Base-by-base conservation (phyloP, 2,113 vertebrate species). In the Lates calcarifer region DNA sequence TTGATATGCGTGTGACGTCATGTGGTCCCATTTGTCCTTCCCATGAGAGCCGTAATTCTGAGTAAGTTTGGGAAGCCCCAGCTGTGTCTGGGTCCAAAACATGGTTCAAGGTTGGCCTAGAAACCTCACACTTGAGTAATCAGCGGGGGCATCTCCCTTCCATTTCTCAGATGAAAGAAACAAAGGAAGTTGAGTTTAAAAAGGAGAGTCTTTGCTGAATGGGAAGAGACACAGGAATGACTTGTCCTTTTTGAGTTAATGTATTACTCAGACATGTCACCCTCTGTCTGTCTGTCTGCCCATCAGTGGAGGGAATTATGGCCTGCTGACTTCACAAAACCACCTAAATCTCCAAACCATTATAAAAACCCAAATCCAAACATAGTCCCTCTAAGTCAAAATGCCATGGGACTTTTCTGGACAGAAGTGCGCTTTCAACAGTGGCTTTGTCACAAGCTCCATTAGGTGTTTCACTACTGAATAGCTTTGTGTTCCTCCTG, bases 51-150 rank as follows among this genome's bases (percentile, higher is more conserved):
- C 31, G 77, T 60, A 71, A 53, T 61, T 85, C 77, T 81, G 88
- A 84, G 76, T 84, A 82, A 73, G 68, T 84, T 84, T 87, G 91
- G 89, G 84, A 93, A 92, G 33, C 57, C 88, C 91, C 92, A 53
- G 72, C 56, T 43, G 64, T 74, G 53, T 81, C 80, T 80, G 15
- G 35, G 77, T 66, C 58, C 66, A 72, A 77, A 81, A 75, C 28
- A 28, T 31, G 63, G 55, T 74, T 66, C n/a, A 74, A 47, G 61
- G 57, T 79, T 82, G 77, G 72, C 72, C 60, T 58, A 60, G 64
- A 89, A 86, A 77, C 66, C 26, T 80, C 56, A 71, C 51, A 62
- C 88, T 45, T 64, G 35, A 79, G 65, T 77, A 73, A 85, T 80
- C 82, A 47, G n/a, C 22, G 1, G 33, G 55, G 70, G 37, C 74